Evolutionary conservation across 2,113 vertebrate genomes (phyloP).

Genomic region (Benitochromis conjunctus): DNA sequence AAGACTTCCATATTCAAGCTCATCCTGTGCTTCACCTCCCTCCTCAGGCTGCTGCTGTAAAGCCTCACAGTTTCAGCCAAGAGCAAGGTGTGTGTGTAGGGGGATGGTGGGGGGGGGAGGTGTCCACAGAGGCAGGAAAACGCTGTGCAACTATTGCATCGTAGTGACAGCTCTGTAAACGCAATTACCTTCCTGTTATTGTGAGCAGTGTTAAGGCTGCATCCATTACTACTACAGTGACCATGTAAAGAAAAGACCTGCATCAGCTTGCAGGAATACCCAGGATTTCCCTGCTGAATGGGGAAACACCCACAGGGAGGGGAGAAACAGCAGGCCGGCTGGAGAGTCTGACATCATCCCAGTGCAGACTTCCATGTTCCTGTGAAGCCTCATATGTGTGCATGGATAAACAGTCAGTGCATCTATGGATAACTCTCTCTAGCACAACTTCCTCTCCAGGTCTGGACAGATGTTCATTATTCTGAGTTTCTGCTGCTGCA

Average conservation of each 20-base stretch:
- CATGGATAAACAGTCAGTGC: not conserved
- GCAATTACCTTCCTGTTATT: not conserved
- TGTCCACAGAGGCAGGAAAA: not conserved
- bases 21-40: constrained; percentile 3
- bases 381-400: constrained; percentile 15
- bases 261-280: constrained; percentile 61
- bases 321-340: constrained; percentile 39
- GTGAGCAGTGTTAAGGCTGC: not conserved
- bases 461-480: constrained; percentile 39
- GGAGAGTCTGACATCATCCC: constrained; percentile 66
- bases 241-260: constrained; percentile 5
- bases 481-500: constrained; percentile 63
- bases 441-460: constrained; percentile 11
- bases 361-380: constrained; percentile 53
- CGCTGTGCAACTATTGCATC: constrained; percentile 14
- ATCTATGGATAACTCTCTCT: not conserved
- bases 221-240: not conserved
- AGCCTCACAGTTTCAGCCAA: not conserved
- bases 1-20: constrained; percentile 31
- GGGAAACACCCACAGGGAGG: constrained; percentile 73
- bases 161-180: not conserved
- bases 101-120: not conserved
- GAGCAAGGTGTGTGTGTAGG: not conserved
- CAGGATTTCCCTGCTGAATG: constrained; percentile 64
- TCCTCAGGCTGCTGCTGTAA: constrained; percentile 6